phyloP scores from a whole-genome alignment of 2,113 vertebrate species.

The Gobio gobio region DNA sequence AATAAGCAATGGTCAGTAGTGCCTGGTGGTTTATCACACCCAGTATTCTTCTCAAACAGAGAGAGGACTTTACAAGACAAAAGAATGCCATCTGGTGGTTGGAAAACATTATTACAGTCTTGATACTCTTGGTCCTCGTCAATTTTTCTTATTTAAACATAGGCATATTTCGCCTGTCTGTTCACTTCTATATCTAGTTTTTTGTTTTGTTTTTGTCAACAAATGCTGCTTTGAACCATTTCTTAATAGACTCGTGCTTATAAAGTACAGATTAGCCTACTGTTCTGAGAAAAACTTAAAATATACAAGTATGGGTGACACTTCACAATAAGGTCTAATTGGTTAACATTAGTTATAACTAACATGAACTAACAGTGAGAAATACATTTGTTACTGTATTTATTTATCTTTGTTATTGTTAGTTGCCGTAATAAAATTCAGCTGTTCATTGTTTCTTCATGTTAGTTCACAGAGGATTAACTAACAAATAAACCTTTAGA shows the following conservation, averaged over 20 bases:
- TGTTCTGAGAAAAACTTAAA: background rate
- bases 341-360: too few species aligned
- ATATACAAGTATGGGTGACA: background rate
- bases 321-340: too few species aligned
- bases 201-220: background rate
- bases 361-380: too few species aligned
- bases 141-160: background rate
- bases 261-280: background rate
- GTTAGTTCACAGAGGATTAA: too few species aligned
- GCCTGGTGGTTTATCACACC: constrained; percentile 3
- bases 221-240: too few species aligned
- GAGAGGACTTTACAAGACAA: background rate
- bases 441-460: too few species aligned
- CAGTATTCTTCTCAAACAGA: background rate
- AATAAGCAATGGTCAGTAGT: background rate
- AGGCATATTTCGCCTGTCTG: background rate
- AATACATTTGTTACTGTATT: too few species aligned
- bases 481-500: too few species aligned
- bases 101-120: background rate
- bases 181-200: background rate
- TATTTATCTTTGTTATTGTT: too few species aligned
- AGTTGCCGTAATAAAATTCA: too few species aligned
- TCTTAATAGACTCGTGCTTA: background rate
- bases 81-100: constrained; percentile 41
- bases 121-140: background rate